Base-by-base conservation (phyloP, 2,797 vertebrate genomes). In the Sebastes taczanowskii region DNA sequence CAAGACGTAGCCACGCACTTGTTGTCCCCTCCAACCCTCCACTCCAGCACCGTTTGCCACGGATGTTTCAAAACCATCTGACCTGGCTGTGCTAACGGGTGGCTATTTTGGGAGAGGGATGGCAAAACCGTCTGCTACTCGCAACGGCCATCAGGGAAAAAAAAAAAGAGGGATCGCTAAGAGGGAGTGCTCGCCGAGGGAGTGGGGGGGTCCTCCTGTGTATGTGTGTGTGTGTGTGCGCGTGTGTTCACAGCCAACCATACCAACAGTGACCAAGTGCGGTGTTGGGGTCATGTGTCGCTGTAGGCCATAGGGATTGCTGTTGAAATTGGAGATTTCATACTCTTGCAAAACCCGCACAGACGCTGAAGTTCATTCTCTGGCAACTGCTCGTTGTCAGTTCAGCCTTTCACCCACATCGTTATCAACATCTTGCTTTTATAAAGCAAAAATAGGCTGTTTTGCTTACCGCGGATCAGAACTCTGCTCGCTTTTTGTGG, bases 51-150 rank as follows among this genome's bases (percentile, higher is more conserved):
- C 32, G 74, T 94, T 94, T 94, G 91, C 88, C 91, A 91, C 88
- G 64, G 87, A 93, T 87, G 92, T 94, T 94, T 95, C 94, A 94
- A 95, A 96, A 94, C 92, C 94, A 95, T 94, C 94, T 95, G 94
- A 95, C 91, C 91, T 81, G 82, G 78, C 90, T 87, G 83, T 81
- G 90, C 88, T 92, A 93, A 93, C 82, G 42, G 87, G 71, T 63
- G 85, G 91, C 95, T 96, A 95, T 95, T 95, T 94, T 91, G 83
- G 88, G 91, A 93, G 62, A 78, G 82, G 82, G 91, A 93, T 94
- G 93, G 92, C 94, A 95, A 94, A 96, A 95, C 91, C 90, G 86
- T 92, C 92, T 94, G 94, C 92, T 95, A 77, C 80, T 87, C 61
- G 64, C 81, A 52, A 72, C 9, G 70, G 85, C 83, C 79, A 55